Evolutionary conservation across 2,797 vertebrate genomes (phyloP).

Genomic region (Squalus acanthias): DNA sequence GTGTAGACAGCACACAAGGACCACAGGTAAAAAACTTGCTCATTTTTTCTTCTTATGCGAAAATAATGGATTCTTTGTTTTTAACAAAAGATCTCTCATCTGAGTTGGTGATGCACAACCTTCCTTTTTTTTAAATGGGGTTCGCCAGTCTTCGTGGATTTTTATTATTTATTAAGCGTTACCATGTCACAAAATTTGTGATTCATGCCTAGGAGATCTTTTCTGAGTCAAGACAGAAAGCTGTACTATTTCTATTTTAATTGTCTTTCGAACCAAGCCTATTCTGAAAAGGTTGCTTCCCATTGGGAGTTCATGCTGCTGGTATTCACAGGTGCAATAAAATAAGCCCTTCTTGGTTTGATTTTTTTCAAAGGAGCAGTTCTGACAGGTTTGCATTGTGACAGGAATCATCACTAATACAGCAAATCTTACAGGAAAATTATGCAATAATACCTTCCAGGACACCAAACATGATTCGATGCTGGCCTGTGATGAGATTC

Average conservation of each 20-base stretch:
- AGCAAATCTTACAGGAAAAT: not conserved
- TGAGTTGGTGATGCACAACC: not conserved
- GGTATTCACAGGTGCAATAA: not conserved
- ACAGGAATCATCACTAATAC: not conserved
- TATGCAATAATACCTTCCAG: not conserved
- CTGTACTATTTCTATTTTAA: not conserved
- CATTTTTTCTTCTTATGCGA: not conserved
- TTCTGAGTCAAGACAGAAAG: not conserved
- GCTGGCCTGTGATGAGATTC: not conserved
- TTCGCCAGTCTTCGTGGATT: not conserved
- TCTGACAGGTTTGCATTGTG: not conserved
- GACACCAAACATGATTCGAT: not conserved
- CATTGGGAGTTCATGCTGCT: not conserved
- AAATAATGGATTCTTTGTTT: constrained; percentile 34
- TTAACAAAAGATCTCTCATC: not conserved
- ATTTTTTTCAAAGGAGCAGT: constrained; percentile 9
- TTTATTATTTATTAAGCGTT: constrained; percentile 16
- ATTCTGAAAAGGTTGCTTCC: not conserved
- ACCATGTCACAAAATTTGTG: not conserved
- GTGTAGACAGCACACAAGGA: not conserved
- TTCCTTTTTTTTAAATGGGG: not conserved
- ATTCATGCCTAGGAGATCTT: constrained; percentile 2
- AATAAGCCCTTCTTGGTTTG: not conserved
- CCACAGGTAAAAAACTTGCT: not conserved
- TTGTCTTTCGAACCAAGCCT: not conserved